These are phyloP conservation scores for Drosophila paramelanica DNA, from an alignment of 2,888 invertebrate genomes.

Conservation along the genomic window DNA sequence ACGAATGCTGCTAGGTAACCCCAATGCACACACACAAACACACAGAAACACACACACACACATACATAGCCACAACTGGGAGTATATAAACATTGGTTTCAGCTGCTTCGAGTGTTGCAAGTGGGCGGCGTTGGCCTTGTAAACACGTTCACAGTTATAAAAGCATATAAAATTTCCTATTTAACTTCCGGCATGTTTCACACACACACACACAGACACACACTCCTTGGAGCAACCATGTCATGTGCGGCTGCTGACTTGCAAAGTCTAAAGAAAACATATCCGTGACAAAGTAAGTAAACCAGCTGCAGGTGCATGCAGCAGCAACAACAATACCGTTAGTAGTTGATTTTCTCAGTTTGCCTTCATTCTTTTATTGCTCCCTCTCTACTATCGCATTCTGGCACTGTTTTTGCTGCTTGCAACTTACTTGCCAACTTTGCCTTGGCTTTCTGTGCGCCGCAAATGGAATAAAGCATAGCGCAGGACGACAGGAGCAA, in stretches of 20 bases:
- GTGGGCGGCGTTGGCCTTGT: constrained; percentile 53
- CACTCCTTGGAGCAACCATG: constrained; percentile 20
- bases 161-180: constrained; percentile 81
- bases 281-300: constrained; percentile 78
- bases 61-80: constrained; percentile 5
- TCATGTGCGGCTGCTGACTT: constrained; percentile 50
- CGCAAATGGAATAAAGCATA: constrained; percentile 50
- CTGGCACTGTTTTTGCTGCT: constrained; percentile 8
- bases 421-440: constrained; percentile 53
- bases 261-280: constrained; percentile 76
- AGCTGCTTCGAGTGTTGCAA: constrained; percentile 22
- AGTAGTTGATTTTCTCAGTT: constrained; percentile 34
- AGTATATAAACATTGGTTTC: constrained; percentile 22
- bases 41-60: not conserved
- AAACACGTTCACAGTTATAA: constrained; percentile 78
- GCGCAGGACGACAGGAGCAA: constrained; percentile 12
- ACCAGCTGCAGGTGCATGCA: constrained; percentile 72
- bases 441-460: constrained; percentile 28
- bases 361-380: not conserved
- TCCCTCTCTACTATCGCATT: not conserved
- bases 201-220: constrained; percentile 20
- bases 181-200: constrained; percentile 75
- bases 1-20: constrained; percentile 60
- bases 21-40: not conserved
- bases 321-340: constrained; percentile 67